Base-by-base conservation (phyloP, 2,113 vertebrate genomes). In the Antennarius striatus region DNA sequence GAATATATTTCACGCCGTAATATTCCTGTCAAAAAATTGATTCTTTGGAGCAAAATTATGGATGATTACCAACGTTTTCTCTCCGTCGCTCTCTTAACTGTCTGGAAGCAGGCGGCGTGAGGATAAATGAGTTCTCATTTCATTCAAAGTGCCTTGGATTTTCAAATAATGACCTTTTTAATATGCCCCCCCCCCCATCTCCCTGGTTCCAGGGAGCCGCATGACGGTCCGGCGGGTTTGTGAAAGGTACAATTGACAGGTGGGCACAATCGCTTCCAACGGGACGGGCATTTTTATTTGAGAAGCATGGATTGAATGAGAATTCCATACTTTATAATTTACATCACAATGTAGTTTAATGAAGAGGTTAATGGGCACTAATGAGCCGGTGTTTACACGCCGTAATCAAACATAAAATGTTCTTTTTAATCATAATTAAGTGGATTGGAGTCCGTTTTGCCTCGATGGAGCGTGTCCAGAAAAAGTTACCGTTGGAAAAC, bases 91-190 rank as follows among this genome's bases (percentile, higher is more conserved):
- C 36, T 51, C 4, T 66, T 13, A 56, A 15, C 54, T 55, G 66
- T 80, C 68, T 52, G 49, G 57, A 64, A 71, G 11, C 68, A 40
- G 57, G 61, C 65, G 36, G 39, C 8, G 56, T 17, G 42, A 52
- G 62, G 75, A 71, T 71, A 59, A 81, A 77, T 68, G 57, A 63
- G 15, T 75, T 84, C 71, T 75, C 62, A 61, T 75, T 85, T 77
- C 52, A 67, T 61, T 68, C 68, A 73, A 82, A 80, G 57, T 54
- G 75, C 60, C 71, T 68, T 73, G 79, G 77, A 79, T 88, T 4
- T 74, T 80, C 80, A 76, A 85, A 79, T 76, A 68, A 81, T 83
- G 82, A 88, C 84, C 87, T 88, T 87, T 90, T 84, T 87, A 86
- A 83, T 86, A 89, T 87, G 70, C 75, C 75, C 75, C 69, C 54